Conservation (phyloP, 2,113 vertebrate species). For the Epinephelus cyanopodus region DNA sequence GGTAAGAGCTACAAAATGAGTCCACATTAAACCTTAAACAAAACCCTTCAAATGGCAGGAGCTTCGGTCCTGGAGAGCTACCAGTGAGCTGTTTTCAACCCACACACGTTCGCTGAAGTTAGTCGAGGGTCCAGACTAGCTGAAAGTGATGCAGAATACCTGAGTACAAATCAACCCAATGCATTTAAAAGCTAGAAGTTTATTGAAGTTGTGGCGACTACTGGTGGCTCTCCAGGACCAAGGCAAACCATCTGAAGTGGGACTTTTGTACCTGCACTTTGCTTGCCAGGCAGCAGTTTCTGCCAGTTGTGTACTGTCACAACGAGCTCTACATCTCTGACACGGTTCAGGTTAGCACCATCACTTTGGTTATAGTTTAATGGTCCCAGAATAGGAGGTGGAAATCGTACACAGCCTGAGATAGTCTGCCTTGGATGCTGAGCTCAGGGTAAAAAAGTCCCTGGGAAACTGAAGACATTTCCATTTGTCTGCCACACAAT, state of each 20-base stretch:
- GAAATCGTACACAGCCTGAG: conserved; percentile 22
- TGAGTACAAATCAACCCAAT: conserved; percentile 52
- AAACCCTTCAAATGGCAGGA: conserved; percentile 39
- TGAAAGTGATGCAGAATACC: conserved; percentile 43
- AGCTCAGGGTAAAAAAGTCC: conserved; percentile 43
- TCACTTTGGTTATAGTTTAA: not conserved
- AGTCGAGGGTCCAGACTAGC: not conserved
- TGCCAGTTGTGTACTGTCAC: not conserved
- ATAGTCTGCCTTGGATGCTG: conserved; percentile 29
- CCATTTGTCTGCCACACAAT: conserved; percentile 67
- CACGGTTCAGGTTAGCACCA: conserved; percentile 18
- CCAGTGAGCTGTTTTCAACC: conserved; percentile 12
- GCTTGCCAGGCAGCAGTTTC: conserved; percentile 26
- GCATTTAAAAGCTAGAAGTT: conserved; percentile 25
- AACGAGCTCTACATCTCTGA: conserved; percentile 7
- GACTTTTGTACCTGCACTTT: conserved; percentile 39
- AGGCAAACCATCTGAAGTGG: not conserved
- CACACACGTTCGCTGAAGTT: not conserved
- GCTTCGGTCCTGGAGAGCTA: conserved; percentile 50
- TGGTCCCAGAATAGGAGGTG: not conserved
- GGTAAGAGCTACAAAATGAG: conserved; percentile 26
- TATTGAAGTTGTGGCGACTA: not conserved
- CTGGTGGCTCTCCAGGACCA: conserved; percentile 42
- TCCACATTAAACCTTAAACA: conserved; percentile 37
- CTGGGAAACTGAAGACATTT: conserved; percentile 8